Percentiles rank a stretch among this genome's conserved stretches.
These are phyloP conservation scores for Panzeria rudis DNA, from an alignment of 2,888 invertebrate genomes.

Conservation along the genomic window DNA sequence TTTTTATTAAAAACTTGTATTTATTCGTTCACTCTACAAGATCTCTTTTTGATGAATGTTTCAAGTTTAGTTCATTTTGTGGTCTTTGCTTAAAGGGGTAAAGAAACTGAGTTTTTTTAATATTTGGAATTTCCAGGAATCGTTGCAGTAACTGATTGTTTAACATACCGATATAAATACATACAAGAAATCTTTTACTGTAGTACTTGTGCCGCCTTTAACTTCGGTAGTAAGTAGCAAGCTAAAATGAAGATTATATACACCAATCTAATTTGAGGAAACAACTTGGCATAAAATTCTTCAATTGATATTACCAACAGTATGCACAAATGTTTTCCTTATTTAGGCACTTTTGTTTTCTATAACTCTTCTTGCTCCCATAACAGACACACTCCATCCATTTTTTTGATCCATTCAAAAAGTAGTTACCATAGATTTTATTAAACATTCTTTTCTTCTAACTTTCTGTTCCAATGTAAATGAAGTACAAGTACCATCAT, in stretches of 20 bases:
- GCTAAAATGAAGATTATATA: too few relatives aligned
- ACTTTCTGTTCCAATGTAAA: constrained; percentile 21
- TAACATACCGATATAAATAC: too few relatives aligned
- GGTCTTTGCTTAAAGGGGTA: neutral
- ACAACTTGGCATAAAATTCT: too few relatives aligned
- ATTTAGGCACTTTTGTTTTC: neutral
- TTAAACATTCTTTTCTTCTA: neutral
- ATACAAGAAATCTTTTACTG: neutral
- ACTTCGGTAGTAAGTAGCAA: neutral
- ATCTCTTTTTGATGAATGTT: neutral
- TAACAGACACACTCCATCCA: neutral
- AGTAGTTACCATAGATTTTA: neutral
- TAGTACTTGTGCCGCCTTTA: neutral
- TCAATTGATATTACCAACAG: too few relatives aligned
- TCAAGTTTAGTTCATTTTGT: constrained; percentile 12
- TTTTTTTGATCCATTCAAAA: neutral
- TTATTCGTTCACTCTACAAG: neutral
- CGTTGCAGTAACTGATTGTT: constrained; percentile 80
- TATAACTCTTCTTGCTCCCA: too few relatives aligned
- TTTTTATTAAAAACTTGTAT: too few relatives aligned
- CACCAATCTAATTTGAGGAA: too few relatives aligned
- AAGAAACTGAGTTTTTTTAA: constrained; percentile 48
- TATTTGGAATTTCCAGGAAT: constrained; percentile 78
- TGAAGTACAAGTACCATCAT: constrained; percentile 42
- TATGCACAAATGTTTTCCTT: neutral